Base-by-base conservation (phyloP, 2,888 invertebrate genomes). In the Tiliacea aurago region DNA sequence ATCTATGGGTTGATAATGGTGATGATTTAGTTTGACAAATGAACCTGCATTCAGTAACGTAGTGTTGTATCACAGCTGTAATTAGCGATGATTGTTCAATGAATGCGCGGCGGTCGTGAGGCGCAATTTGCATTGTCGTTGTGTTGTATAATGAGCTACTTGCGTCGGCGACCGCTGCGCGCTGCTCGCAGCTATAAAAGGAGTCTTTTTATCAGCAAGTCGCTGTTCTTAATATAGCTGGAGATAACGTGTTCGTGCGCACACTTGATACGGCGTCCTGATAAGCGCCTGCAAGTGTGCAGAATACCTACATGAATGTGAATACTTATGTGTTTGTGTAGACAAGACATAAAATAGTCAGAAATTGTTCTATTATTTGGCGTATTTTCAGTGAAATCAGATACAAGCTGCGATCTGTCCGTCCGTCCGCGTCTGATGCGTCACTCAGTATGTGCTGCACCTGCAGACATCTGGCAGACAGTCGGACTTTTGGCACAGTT, bases 221-320 rank as follows among this genome's bases (percentile, higher is more conserved):
- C 33, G 47, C 53, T 69, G 80, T 67, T 80, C 81, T 84, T 70
- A 81, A 81, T 81, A 84, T 84, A 81, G 70, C 59, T 41, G 20
- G 20, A 80, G 80, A 80, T 80, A 80, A 84, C 53, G 49, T 80
- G 81, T 84, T 81, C 68, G 63, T 61, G 76, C 58, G 37, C 72
- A 65, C 33, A 55, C 65, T 49, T n/a, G 37, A 33, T 37, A 33
- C 41, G 18, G 45, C 76, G 43, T 2, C 47, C 47, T 63, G 84
- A 80, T 80, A 84, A 80, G 58, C 56, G 56, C 9, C 65, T 51
- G 69, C 65, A 23, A 53, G 68, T n/a, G 18, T 61, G 43, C 5
- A 63, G 23, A 53, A 68, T n/a, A n/a, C n/a, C n/a, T n/a, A n/a
- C n/a, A n/a, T n/a, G n/a, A n/a, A n/a, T n/a, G n/a, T n/a, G n/a